phyloP scores from a whole-genome alignment of 2,113 vertebrate species.

The Coptodon rendalli region DNA sequence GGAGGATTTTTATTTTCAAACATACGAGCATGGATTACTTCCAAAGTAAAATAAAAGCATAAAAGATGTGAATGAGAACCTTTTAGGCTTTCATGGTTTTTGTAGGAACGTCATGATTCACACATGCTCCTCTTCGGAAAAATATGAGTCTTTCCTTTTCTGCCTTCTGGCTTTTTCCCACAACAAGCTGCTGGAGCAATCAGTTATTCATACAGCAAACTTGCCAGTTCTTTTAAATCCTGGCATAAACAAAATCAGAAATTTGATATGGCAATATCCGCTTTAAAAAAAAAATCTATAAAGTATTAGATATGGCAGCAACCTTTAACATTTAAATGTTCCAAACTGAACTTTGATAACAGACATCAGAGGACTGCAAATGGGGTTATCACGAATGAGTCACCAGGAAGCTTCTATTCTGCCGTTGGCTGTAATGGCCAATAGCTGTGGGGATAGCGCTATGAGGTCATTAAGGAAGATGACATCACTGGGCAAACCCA shows the following conservation, averaged over 20 bases:
- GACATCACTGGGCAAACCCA: slow-evolving; percentile 42
- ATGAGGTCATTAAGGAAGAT: slow-evolving; percentile 23
- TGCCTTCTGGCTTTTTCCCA: background rate
- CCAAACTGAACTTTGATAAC: background rate
- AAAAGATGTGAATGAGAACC: background rate
- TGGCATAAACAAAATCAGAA: background rate
- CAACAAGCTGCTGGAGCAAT: background rate
- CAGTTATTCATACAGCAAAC: background rate
- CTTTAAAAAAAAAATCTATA: background rate
- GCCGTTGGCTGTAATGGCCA: background rate
- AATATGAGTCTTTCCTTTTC: background rate
- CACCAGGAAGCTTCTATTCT: slow-evolving; percentile 25
- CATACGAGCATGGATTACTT: background rate
- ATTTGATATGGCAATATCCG: background rate
- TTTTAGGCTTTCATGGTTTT: background rate
- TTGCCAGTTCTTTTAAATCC: background rate
- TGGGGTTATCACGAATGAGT: slow-evolving; percentile 20
- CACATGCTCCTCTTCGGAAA: background rate
- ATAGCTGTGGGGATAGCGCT: background rate
- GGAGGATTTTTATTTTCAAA: background rate
- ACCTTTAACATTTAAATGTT: background rate
- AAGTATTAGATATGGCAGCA: background rate
- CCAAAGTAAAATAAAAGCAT: background rate
- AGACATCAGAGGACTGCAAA: background rate
- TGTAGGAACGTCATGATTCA: background rate